Percentiles rank a stretch among this genome's conserved stretches.
Conservation (phyloP, 2,113 vertebrate species). For the Zosterops japonicus region DNA sequence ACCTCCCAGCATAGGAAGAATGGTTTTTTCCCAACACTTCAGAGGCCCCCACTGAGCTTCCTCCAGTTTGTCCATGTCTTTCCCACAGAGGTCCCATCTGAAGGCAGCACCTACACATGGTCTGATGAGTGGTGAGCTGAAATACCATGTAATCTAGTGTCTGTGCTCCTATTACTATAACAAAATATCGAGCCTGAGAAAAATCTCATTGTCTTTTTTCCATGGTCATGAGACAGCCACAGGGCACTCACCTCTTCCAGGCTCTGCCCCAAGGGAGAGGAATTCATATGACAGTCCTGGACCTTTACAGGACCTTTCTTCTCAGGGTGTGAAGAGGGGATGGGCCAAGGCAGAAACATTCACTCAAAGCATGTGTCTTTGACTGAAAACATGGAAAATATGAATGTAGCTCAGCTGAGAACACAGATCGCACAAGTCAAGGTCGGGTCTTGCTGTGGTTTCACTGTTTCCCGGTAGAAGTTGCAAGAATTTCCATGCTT, state of each 20-base stretch:
- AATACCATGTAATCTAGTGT: rapidly evolving
- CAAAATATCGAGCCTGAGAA: not conserved
- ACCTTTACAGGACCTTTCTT: not conserved
- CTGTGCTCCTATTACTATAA: not conserved
- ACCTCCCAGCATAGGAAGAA: rapidly evolving
- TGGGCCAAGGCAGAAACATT: not conserved
- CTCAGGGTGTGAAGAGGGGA: not conserved
- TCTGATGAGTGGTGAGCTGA: not conserved
- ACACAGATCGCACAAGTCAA: conserved; percentile 5
- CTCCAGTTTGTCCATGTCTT: not conserved
- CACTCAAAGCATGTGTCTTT: not conserved
- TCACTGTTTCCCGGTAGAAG: conserved; percentile 12
- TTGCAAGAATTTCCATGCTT: conserved; percentile 56
- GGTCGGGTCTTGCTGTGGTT: conserved; percentile 31
- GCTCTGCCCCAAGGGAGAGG: not conserved
- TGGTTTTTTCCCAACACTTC: rapidly evolving
- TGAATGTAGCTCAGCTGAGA: conserved; percentile 33
- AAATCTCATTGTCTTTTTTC: not conserved
- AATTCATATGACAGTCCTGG: not conserved
- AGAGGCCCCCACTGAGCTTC: rapidly evolving
- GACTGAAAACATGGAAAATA: conserved; percentile 23
- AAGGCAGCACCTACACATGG: rapidly evolving
- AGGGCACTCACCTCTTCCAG: rapidly evolving
- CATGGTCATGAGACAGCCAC: rapidly evolving
- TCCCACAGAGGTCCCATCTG: rapidly evolving